Percentiles rank a stretch among this genome's conserved stretches.
Evolutionary conservation across 1,140 invertebrate genomes (phyloP).

Genomic region (Nautilus pompilius): DNA sequence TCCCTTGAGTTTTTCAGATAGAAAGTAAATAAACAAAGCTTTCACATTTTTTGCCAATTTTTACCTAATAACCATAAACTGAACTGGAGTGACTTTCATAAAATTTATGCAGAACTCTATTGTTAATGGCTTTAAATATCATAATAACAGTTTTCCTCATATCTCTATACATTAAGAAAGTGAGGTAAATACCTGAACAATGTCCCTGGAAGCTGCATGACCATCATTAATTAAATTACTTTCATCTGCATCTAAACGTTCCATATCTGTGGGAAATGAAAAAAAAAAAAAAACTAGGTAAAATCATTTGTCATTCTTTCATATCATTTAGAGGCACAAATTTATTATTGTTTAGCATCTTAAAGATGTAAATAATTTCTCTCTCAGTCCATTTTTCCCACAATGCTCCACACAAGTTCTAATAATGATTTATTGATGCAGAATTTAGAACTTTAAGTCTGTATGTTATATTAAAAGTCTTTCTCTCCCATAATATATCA

Average conservation of each 20-base stretch:
- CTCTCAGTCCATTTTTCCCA: no score
- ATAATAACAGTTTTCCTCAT: background rate
- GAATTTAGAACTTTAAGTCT: no score
- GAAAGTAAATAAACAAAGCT: background rate
- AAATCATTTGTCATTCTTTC: no score
- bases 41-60: background rate
- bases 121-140: background rate
- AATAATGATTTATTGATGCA: no score
- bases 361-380: background rate
- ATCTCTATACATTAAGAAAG: no score
- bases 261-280: conserved; percentile 17
- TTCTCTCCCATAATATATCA: no score
- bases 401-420: no score
- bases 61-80: background rate
- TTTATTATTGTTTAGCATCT: background rate
- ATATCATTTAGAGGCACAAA: no score
- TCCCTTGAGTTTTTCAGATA: background rate
- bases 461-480: no score
- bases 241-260: conserved; percentile 21
- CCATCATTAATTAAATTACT: conserved; percentile 10
- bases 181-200: conserved; percentile 57
- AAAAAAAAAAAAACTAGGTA: background rate
- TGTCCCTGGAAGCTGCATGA: conserved; percentile 53
- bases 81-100: background rate
- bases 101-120: background rate